These are phyloP conservation scores for Epinephelus moara DNA, from an alignment of 2,113 vertebrate species.

Conservation along the genomic window DNA sequence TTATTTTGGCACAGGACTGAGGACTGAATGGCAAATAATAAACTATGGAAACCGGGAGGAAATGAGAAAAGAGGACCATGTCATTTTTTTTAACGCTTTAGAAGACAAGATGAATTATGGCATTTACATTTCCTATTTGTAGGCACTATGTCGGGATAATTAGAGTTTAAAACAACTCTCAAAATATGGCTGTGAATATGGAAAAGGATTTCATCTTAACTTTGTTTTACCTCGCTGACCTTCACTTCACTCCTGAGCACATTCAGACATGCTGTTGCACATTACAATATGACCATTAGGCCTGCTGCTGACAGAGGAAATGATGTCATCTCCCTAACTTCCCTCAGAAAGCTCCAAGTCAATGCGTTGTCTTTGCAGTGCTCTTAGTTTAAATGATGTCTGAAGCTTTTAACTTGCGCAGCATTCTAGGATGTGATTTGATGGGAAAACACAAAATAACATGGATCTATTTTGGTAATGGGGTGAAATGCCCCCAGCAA, in stretches of 20 bases:
- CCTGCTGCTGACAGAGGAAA: constrained; percentile 18
- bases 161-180: background rate
- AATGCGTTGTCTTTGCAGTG: background rate
- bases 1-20: background rate
- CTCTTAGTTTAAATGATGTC: constrained; percentile 34
- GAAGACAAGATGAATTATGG: constrained; percentile 28
- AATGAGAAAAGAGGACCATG: constrained; percentile 10
- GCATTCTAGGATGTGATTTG: constrained; percentile 34
- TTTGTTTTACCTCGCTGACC: constrained; percentile 29
- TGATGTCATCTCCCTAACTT: constrained; percentile 9
- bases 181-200: background rate
- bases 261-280: background rate
- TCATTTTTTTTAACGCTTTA: constrained; percentile 20
- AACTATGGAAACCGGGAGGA: background rate
- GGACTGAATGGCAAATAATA: constrained; percentile 8
- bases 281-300: constrained; percentile 13
- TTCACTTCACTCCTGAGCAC: constrained; percentile 20
- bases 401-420: constrained; percentile 30
- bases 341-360: constrained; percentile 1
- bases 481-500: constrained; percentile 74
- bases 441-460: constrained; percentile 54
- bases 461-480: constrained; percentile 72
- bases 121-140: constrained; percentile 35
- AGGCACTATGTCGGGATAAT: constrained; percentile 28
- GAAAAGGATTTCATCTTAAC: background rate